Evolutionary conservation across 92 coral and sea anemone species (phyloP), one percentile per base, ranked within the genome.

Genomic region (Porites rus): DNA sequence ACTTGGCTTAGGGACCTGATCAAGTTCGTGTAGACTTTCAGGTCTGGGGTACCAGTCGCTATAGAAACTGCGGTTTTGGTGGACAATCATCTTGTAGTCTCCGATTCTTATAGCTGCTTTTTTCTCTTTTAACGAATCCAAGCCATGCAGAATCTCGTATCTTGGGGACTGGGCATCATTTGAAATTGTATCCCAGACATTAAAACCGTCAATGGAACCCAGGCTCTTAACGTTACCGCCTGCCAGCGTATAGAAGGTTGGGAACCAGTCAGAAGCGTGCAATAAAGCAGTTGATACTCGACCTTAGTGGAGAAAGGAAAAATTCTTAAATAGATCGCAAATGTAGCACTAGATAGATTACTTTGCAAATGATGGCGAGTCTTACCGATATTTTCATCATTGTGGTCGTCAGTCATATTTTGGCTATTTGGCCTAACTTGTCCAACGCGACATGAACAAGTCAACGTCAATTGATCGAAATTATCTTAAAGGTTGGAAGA

Each of bases 41-140:
- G 98, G 99, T 20, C 99, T 88, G 1, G 96, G 94, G 88, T 93
- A 97, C 99, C 99, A 97, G 77, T 97, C 99, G 16, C 98, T 87
- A 82, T 93, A 97, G 73, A 92, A 93, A 63, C 92, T 92, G 28
- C 93, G 91, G 62, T 93, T 90, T 81, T 97, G 98, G 82, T 97
- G 96, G 53, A 90, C 84, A 22, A 97, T 88, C 80, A 97, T 78
- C 79, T 97, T 97, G 88, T 97, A 97, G 75, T 97, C 99, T 12
- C 99, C 99, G n/a, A 97, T 96, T 25, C 99, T 88, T 51, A 97
- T 87, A 10, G 99, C 96, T 17, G 98, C 98, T 43, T 90, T 88
- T 77, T 92, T 90, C 69, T 93, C 96, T 53, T 81, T 90, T 63
- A 97, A 58, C 3, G 97, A 89, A 86, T 97, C 99, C 38, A 97